Conservation (phyloP, 2,113 vertebrate genomes). For the Grantiella picta region DNA sequence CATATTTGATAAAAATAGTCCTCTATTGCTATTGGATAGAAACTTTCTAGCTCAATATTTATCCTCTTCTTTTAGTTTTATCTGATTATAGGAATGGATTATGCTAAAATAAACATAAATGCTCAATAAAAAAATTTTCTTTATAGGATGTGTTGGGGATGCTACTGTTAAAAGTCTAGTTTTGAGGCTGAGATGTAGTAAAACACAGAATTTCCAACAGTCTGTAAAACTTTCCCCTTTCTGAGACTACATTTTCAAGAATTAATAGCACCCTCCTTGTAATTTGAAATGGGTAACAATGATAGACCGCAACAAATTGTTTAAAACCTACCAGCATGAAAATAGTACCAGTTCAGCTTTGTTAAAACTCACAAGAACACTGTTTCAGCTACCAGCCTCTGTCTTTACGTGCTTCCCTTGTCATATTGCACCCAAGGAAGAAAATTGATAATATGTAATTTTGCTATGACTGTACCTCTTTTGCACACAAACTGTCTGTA, state of each 20-base stretch:
- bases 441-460: neutral
- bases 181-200: neutral
- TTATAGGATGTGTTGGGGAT: accelerated
- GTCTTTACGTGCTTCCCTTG: neutral
- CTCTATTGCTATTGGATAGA: neutral
- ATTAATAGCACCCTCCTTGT: neutral
- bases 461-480: neutral
- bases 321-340: neutral
- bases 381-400: neutral
- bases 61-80: neutral
- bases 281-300: neutral
- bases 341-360: neutral
- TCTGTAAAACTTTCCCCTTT: neutral
- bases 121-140: neutral
- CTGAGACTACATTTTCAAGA: neutral
- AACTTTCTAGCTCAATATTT: neutral
- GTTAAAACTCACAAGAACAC: neutral
- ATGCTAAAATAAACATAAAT: neutral
- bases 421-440: accelerated
- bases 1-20: neutral
- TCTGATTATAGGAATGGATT: neutral
- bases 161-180: neutral
- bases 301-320: neutral
- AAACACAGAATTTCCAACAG: neutral
- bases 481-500: neutral